A percentile compares a stretch with the other conserved stretches of the same genome.
These are phyloP conservation scores for Scopus umbretta DNA, from an alignment of 2,113 vertebrate genomes.

Conservation along the genomic window DNA sequence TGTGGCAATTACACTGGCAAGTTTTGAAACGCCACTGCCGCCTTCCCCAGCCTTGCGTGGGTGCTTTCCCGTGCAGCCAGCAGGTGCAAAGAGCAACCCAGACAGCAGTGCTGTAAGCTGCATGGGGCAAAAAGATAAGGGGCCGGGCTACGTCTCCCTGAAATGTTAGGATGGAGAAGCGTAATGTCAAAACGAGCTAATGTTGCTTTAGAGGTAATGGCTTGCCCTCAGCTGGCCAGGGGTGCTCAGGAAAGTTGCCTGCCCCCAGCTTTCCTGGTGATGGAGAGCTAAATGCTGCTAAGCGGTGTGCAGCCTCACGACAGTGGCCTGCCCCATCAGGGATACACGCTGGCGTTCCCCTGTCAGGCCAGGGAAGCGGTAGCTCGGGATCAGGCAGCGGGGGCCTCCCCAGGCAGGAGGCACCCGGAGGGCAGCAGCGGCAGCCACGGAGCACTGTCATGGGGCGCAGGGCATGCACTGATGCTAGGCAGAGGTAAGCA, in stretches of 20 bases:
- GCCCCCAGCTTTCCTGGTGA: not conserved
- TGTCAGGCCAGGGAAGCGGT: not conserved
- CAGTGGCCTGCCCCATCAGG: not conserved
- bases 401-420: not conserved
- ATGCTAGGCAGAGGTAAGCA: not conserved
- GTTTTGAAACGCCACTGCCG: not conserved
- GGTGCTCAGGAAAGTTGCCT: not conserved
- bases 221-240: not conserved
- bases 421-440: rapidly evolving
- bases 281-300: not conserved
- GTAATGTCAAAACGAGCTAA: not conserved
- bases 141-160: not conserved
- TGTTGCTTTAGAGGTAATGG: not conserved
- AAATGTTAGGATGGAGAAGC: not conserved
- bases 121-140: rapidly evolving
- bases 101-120: not conserved
- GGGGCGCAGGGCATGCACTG: rapidly evolving
- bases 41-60: rapidly evolving
- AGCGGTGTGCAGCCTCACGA: rapidly evolving
- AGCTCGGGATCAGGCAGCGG: not conserved
- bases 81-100: not conserved
- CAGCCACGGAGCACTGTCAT: rapidly evolving
- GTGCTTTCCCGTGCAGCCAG: not conserved
- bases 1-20: not conserved
- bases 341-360: no score